Conservation (phyloP, 2,113 vertebrate genomes). For the Phoenicopterus ruber region DNA sequence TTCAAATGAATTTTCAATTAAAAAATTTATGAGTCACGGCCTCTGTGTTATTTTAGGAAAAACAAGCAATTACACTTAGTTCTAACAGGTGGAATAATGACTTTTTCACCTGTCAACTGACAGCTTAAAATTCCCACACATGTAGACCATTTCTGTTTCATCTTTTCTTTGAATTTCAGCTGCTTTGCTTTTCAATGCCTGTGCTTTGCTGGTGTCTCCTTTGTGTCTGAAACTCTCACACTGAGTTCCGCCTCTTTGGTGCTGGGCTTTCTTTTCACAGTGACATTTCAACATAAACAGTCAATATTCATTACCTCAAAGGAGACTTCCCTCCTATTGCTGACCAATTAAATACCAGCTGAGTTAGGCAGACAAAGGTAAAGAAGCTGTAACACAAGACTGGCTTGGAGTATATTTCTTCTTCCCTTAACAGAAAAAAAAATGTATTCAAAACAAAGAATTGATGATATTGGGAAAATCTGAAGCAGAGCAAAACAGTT, state of each 20-base stretch:
- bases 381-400: conserved; percentile 65
- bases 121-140: conserved; percentile 82
- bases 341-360: conserved; percentile 97
- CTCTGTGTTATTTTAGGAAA: conserved; percentile 50
- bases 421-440: conserved; percentile 53
- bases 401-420: conserved; percentile 44
- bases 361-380: conserved; percentile 80
- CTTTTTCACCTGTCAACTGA: conserved; percentile 75
- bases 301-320: conserved; percentile 92
- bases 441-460: conserved; percentile 65
- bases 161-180: conserved; percentile 76
- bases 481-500: conserved; percentile 14
- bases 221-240: conserved; percentile 88
- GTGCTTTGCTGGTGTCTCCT: conserved; percentile 83
- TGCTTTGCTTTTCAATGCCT: conserved; percentile 77
- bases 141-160: conserved; percentile 71
- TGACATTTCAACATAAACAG: conserved; percentile 94
- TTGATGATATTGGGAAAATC: conserved; percentile 4
- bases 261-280: conserved; percentile 87
- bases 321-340: conserved; percentile 89
- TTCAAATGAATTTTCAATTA: conserved; percentile 42
- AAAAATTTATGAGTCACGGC: conserved; percentile 7
- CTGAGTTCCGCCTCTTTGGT: conserved; percentile 84
- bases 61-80: conserved; percentile 61
- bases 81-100: conserved; percentile 76